phyloP scores from a whole-genome alignment of 1,140 invertebrate species.

The Heliconius nattereri region DNA sequence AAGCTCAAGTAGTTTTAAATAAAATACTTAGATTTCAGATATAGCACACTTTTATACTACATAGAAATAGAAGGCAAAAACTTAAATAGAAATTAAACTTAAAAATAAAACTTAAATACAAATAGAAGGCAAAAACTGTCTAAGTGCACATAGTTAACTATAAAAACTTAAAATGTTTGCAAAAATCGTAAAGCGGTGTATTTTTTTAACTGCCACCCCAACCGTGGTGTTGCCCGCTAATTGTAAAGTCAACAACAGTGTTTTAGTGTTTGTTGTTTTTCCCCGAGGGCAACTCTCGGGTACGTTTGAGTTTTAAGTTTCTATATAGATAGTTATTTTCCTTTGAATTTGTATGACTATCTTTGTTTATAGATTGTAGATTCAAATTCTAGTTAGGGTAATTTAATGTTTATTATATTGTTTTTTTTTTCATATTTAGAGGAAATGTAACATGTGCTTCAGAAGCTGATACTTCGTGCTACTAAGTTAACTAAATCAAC shows the following conservation, averaged over 20 bases:
- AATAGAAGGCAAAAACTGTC: neutral
- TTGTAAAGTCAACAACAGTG: conserved; percentile 56
- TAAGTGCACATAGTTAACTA: neutral
- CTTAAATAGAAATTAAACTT: too few relatives aligned
- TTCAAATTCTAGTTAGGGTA: neutral
- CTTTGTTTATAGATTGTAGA: neutral
- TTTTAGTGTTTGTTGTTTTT: conserved; percentile 57
- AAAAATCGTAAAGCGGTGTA: neutral
- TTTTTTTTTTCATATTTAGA: too few relatives aligned
- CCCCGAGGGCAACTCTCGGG: conserved; percentile 39
- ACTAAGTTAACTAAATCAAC: too few relatives aligned
- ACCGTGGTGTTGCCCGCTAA: conserved; percentile 44
- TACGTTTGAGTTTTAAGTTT: conserved; percentile 13
- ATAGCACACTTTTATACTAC: neutral
- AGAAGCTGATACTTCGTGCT: too few relatives aligned
- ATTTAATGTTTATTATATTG: neutral
- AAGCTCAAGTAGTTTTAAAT: too few relatives aligned
- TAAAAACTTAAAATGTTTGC: neutral
- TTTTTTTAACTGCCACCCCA: conserved; percentile 23
- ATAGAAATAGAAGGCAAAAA: neutral
- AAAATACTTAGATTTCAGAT: too few relatives aligned
- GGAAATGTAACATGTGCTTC: too few relatives aligned
- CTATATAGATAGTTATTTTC: neutral
- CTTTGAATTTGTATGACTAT: neutral
- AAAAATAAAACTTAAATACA: too few relatives aligned